phyloP scores from a whole-genome alignment of 1,140 invertebrate species.

The Oscheius sp. region DNA sequence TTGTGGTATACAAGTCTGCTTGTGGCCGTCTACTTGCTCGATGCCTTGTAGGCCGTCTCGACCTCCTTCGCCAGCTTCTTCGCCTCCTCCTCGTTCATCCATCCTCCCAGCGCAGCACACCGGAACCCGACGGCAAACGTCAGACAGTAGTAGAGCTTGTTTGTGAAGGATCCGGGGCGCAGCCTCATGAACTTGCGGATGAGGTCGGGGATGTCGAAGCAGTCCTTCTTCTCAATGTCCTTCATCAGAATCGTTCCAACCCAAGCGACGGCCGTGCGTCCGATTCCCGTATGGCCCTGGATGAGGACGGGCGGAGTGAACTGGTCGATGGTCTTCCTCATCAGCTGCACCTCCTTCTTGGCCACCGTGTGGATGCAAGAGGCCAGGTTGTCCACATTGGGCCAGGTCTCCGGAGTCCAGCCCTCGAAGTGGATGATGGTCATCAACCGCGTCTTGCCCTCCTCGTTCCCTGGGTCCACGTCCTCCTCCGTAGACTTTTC shows the following conservation, averaged over 20 bases:
- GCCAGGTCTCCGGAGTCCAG: not conserved
- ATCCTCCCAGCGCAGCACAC: not conserved
- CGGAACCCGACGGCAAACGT: not conserved
- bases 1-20: no score
- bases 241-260: slow-evolving; percentile 7
- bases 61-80: not conserved
- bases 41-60: not conserved
- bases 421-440: not conserved
- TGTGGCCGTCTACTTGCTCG: no score
- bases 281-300: not conserved
- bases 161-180: not conserved
- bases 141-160: not conserved
- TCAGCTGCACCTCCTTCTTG: not conserved
- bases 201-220: slow-evolving; percentile 18
- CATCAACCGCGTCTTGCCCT: not conserved
- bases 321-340: slow-evolving; percentile 3
- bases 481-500: not conserved
- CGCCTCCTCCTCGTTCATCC: not conserved
- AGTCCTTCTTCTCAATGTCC: slow-evolving; percentile 18
- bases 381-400: not conserved
- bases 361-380: not conserved
- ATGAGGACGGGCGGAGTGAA: not conserved
- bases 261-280: slow-evolving; percentile 12
- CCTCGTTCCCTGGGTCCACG: not conserved
- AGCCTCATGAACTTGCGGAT: slow-evolving; percentile 10